phyloP scores from a whole-genome alignment of 2,888 invertebrate genomes.

The Myopa tessellatipennis region DNA sequence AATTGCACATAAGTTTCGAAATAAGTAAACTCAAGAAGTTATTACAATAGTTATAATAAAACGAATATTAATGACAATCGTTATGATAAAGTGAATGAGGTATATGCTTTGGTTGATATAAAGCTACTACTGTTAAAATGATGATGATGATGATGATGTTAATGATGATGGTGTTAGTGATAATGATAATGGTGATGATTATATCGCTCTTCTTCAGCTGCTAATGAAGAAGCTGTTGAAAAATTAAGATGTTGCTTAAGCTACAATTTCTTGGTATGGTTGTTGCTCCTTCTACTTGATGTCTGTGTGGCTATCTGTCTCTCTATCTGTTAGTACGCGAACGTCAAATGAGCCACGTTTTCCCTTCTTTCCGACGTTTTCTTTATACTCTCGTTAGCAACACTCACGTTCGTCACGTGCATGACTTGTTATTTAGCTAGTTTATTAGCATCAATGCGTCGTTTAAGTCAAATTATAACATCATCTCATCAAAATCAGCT shows the following conservation, averaged over 20 bases:
- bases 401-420: constrained; percentile 38
- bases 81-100: not conserved
- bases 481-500: constrained; percentile 30
- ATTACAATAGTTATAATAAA: too few relatives aligned
- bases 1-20: too few relatives aligned
- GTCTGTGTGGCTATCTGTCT: not conserved
- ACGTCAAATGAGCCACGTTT: constrained; percentile 10
- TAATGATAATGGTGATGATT: too few relatives aligned
- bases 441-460: constrained; percentile 55
- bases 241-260: too few relatives aligned
- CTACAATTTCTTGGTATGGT: not conserved
- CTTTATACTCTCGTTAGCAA: constrained; percentile 5
- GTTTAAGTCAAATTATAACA: constrained; percentile 57
- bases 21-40: too few relatives aligned
- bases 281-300: not conserved
- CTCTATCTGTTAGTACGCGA: not conserved
- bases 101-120: not conserved
- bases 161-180: not conserved
- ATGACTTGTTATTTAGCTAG: constrained; percentile 49
- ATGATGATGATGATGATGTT: not conserved
- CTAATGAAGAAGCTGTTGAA: too few relatives aligned
- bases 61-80: not conserved
- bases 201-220: too few relatives aligned
- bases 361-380: not conserved
- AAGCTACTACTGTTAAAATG: not conserved